These are phyloP conservation scores for Lithobates sylvaticus DNA, from an alignment of 2,797 vertebrate genomes.

Conservation along the genomic window DNA sequence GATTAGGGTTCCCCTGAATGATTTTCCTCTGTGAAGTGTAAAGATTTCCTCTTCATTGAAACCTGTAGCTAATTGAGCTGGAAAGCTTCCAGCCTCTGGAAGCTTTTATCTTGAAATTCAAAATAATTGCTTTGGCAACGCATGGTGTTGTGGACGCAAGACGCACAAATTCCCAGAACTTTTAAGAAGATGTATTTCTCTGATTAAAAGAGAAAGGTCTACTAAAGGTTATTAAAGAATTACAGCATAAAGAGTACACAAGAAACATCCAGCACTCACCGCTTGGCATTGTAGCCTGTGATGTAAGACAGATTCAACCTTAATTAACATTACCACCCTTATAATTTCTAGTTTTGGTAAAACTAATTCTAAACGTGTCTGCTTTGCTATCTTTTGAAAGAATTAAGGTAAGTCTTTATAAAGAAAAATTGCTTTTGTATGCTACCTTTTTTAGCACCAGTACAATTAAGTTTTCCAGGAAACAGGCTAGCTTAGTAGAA, in stretches of 20 bases:
- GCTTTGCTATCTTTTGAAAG: no score
- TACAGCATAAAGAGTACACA: conserved; percentile 30
- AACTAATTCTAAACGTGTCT: no score
- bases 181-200: conserved; percentile 15
- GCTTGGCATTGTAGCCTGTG: not conserved
- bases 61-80: conserved; percentile 57
- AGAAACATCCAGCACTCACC: conserved; percentile 2
- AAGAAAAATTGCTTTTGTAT: no score
- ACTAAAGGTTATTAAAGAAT: conserved; percentile 36
- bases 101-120: conserved; percentile 53
- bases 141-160: conserved; percentile 29
- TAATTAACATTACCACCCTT: no score
- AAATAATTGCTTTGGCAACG: conserved; percentile 53
- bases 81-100: conserved; percentile 20
- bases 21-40: conserved; percentile 48
- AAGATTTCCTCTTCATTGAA: conserved; percentile 43
- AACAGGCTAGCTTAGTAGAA: no score
- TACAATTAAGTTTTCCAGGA: no score
- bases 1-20: conserved; percentile 27
- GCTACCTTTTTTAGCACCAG: no score
- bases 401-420: no score
- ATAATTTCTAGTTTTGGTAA: no score
- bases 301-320: conserved; percentile 20
- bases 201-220: conserved; percentile 50
- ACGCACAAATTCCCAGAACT: conserved; percentile 43